These are phyloP conservation scores for Varecia variegata DNA, from an alignment of 2,797 vertebrate species.

Conservation along the genomic window DNA sequence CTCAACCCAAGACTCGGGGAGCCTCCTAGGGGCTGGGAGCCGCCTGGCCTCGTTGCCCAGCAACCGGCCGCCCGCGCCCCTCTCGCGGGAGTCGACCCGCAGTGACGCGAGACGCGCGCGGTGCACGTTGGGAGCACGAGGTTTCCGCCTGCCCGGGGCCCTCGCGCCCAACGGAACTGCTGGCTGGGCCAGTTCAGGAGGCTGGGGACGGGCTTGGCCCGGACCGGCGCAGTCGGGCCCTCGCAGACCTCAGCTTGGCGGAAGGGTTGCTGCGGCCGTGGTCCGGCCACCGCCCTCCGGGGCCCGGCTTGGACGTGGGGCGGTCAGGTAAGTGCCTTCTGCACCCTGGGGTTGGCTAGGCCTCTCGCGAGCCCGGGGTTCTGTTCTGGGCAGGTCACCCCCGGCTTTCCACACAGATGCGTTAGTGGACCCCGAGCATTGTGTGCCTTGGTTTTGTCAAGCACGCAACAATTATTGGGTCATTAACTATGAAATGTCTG, in stretches of 20 bases:
- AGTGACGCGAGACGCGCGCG: background rate
- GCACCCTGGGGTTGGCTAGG: fast-evolving
- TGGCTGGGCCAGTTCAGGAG: fast-evolving
- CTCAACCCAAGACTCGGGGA: fast-evolving
- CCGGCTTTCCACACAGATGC: background rate
- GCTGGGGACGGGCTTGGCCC: fast-evolving
- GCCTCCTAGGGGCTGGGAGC: fast-evolving
- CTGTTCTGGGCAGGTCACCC: background rate
- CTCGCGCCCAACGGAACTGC: no score
- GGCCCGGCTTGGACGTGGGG: background rate
- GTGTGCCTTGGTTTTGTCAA: background rate
- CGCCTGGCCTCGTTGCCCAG: background rate
- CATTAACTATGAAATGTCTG: no score
- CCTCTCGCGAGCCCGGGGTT: background rate
- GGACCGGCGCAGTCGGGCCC: no score
- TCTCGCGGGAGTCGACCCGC: background rate
- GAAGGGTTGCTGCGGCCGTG: background rate
- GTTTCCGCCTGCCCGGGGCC: fast-evolving
- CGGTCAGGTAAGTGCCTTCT: conserved; percentile 25
- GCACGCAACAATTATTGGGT: background rate
- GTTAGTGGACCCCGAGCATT: background rate
- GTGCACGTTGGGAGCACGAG: background rate
- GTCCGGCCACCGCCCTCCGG: background rate
- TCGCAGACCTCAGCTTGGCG: background rate
- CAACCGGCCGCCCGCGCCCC: background rate